Evolutionary conservation across 2,113 vertebrate species (phyloP).

Genomic region (Brienomyrus brachyistius): DNA sequence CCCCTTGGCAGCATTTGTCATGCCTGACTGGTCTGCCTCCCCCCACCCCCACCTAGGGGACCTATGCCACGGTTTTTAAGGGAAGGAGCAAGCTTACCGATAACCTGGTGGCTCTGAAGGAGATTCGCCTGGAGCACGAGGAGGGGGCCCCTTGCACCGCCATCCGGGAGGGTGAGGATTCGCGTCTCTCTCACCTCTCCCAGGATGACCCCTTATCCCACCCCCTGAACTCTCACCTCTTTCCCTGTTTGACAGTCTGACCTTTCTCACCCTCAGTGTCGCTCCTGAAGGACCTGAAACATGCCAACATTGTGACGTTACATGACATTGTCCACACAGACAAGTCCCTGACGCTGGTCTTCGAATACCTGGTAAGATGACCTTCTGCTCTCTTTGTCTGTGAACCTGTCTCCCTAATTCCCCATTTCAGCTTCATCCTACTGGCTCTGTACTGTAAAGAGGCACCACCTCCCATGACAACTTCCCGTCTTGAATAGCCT

Average conservation of each 20-base stretch:
- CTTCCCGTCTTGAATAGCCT: conserved; percentile 5
- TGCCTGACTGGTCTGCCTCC: background rate
- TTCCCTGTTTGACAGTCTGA: background rate
- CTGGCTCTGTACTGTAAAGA: background rate
- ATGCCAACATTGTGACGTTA: conserved; percentile 96
- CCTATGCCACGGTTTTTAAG: conserved; percentile 97
- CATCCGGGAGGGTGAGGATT: conserved; percentile 84
- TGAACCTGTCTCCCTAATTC: background rate
- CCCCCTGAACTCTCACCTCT: background rate
- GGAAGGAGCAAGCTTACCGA: conserved; percentile 96
- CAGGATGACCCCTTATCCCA: background rate
- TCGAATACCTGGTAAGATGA: conserved; percentile 86
- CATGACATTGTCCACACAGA: conserved; percentile 98
- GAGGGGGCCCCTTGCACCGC: conserved; percentile 96
- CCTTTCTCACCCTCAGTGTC: conserved; percentile 67
- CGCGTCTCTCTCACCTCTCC: background rate
- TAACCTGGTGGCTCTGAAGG: conserved; percentile 95
- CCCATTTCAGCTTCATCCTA: background rate
- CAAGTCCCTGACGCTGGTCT: conserved; percentile 96
- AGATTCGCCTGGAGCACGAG: conserved; percentile 94
- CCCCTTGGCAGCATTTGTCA: background rate
- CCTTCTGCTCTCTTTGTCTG: background rate
- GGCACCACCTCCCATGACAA: background rate
- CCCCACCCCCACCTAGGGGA: conserved; percentile 64
- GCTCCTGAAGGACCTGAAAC: conserved; percentile 95